Conservation (phyloP, 2,888 invertebrate genomes). For the Ophion ventricosus region DNA sequence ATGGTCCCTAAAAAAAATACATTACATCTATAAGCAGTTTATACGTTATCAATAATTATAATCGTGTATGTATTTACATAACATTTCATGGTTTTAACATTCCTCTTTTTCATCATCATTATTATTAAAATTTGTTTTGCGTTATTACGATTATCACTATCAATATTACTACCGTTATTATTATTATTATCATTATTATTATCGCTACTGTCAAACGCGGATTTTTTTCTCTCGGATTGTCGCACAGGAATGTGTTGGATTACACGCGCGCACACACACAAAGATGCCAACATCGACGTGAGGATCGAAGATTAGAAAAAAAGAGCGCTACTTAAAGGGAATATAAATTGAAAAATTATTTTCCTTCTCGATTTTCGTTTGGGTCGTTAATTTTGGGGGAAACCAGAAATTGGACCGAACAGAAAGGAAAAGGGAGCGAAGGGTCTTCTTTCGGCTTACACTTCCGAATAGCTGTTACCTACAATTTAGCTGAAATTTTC, state of each 20-base stretch:
- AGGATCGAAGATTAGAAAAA: not conserved
- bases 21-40: slow-evolving; percentile 80
- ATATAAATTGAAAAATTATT: too few relatives aligned
- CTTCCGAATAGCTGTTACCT: too few relatives aligned
- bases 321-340: too few relatives aligned
- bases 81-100: slow-evolving; percentile 57
- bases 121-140: slow-evolving; percentile 29
- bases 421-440: too few relatives aligned
- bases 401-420: too few relatives aligned
- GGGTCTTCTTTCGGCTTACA: too few relatives aligned
- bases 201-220: slow-evolving; percentile 11
- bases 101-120: slow-evolving; percentile 6
- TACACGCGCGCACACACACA: slow-evolving; percentile 5
- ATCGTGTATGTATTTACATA: slow-evolving; percentile 70
- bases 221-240: slow-evolving; percentile 20
- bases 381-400: too few relatives aligned
- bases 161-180: slow-evolving; percentile 17
- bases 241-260: slow-evolving; percentile 25
- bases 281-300: slow-evolving; percentile 6
- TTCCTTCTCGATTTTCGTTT: too few relatives aligned
- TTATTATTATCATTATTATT: slow-evolving; percentile 24
- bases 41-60: slow-evolving; percentile 69
- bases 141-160: slow-evolving; percentile 24
- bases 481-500: too few relatives aligned
- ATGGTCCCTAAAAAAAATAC: slow-evolving; percentile 82